Evolutionary conservation across 1,140 invertebrate species (phyloP).

Genomic region (Drosophila oshimai): DNA sequence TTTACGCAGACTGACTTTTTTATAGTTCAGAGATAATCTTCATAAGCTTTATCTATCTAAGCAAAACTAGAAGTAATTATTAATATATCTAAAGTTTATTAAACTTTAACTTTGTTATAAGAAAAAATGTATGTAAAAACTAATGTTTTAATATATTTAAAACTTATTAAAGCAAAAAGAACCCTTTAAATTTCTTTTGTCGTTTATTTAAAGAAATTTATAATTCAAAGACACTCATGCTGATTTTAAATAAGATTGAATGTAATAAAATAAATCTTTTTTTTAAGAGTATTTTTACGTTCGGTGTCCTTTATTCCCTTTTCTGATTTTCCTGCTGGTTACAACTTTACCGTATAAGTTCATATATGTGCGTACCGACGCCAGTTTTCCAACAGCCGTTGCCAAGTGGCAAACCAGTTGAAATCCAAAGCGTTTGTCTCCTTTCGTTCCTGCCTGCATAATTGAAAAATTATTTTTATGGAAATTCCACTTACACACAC

Average conservation of each 20-base stretch:
- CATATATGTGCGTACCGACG: neutral
- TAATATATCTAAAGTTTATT: no score
- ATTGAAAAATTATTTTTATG: slow-evolving; percentile 79
- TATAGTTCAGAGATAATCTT: no score
- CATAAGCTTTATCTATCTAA: no score
- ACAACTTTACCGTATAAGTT: neutral
- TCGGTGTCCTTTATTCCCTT: neutral
- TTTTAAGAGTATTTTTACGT: neutral
- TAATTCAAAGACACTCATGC: no score
- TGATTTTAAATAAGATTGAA: neutral
- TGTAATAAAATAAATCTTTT: neutral
- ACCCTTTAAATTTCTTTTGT: no score
- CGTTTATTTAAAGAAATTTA: no score
- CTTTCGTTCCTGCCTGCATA: slow-evolving; percentile 47
- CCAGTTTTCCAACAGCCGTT: slow-evolving; percentile 42
- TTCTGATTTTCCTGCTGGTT: neutral
- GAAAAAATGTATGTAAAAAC: no score
- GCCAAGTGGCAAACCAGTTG: slow-evolving; percentile 53
- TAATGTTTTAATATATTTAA: no score
- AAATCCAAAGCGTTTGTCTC: slow-evolving; percentile 36
- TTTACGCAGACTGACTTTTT: no score
- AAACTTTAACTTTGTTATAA: no score
- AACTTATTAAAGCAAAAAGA: no score
- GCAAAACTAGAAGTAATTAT: no score
- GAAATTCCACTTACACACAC: slow-evolving; percentile 40